These are phyloP conservation scores for Nasua narica DNA, from an alignment of 2,797 vertebrate species.

Conservation along the genomic window DNA sequence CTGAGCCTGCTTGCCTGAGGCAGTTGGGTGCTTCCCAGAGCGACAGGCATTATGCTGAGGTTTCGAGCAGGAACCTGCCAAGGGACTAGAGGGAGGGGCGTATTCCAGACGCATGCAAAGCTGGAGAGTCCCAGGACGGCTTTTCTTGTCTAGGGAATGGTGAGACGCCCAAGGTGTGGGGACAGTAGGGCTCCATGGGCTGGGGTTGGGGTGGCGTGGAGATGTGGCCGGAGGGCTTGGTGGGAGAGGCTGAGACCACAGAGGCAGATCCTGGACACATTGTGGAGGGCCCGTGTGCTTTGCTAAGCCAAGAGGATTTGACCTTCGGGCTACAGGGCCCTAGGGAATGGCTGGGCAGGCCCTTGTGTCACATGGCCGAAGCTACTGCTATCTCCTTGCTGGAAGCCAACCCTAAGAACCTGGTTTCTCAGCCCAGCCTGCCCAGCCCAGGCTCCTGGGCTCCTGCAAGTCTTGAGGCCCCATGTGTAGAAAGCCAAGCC, in stretches of 20 bases:
- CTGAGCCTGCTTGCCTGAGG: not conserved
- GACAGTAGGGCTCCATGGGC: rapidly evolving
- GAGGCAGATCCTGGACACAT: not conserved
- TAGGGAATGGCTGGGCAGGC: not conserved
- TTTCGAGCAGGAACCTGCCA: not conserved
- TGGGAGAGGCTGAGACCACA: not conserved
- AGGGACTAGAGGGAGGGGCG: not conserved
- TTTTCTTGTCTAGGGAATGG: not conserved
- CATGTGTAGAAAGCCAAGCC: not conserved
- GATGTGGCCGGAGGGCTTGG: not conserved
- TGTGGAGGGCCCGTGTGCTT: not conserved
- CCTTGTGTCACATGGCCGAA: not conserved
- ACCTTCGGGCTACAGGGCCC: not conserved
- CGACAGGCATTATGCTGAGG: not conserved
- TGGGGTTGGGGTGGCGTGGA: not conserved
- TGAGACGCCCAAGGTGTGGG: not conserved
- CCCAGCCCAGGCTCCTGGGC: no score
- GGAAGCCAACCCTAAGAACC: not conserved
- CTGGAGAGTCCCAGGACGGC: rapidly evolving
- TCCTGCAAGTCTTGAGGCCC: not conserved
- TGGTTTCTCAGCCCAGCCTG: not conserved
- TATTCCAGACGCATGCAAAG: not conserved
- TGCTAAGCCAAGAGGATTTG: not conserved
- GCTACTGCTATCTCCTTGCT: not conserved
- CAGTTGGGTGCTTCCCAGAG: not conserved